Evolutionary conservation across 2,113 vertebrate species (phyloP), one percentile per base, ranked within the genome.

Genomic region (Vimba vimba): DNA sequence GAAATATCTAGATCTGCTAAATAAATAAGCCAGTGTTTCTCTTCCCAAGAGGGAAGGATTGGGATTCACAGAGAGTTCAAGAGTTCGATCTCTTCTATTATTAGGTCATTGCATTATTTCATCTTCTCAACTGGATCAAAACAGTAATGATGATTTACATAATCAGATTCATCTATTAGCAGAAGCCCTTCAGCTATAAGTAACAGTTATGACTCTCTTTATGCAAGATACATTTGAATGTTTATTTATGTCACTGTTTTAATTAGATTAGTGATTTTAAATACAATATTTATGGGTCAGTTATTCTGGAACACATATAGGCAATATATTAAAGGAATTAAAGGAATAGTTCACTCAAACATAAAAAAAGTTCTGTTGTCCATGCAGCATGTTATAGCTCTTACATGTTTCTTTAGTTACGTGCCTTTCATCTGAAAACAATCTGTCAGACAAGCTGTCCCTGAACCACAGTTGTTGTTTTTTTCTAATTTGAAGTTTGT

Each of bases 111-210:
- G 25, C 10, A 30, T 47, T 47, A 66, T 21, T 66, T 66, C 25
- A 45, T 30, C 17, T 23, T 68, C 19, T 68, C 43, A 68, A 27
- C 60, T 50, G 15, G 47, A 30, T 82, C 60, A 69, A 82, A 66
- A 50, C 62, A 82, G 12, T 55, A 33, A 68, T 55, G 45, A 82
- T 69, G 62, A 69, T 82, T 82, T 82, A 55, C 80, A 82, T 82
- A 82, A 82, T 82, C 62, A 82, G 45, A 82, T 69, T 55, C 62
- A 69, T 69, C 43, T 69, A 36, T 69, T 82, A 50, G 25, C 43
- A 25, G n/a, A 80, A 80, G 79, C 79, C 79, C 79, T 69, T 68
- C 17, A 68, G 62, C 79, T 82, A 52, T 50, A 69, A 27, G 39
- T 33, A 52, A 33, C 43, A 82, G 25, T 69, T 5, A 80, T 80